These are phyloP conservation scores for Gasterosteus nipponicus DNA, from an alignment of 2,113 vertebrate genomes.

Conservation along the genomic window DNA sequence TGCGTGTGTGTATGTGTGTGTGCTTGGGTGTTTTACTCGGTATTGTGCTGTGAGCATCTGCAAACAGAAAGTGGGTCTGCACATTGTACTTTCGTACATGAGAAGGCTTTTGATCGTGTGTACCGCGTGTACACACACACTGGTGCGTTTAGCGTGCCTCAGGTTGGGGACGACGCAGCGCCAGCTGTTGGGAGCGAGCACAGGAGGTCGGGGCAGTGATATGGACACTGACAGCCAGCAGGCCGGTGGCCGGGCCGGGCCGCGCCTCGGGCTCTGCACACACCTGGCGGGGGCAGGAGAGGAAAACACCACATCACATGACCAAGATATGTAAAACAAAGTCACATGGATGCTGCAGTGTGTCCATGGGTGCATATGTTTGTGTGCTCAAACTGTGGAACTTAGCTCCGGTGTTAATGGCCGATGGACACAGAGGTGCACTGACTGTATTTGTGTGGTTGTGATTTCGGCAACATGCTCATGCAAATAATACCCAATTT, in stretches of 20 bases:
- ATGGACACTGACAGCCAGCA: constrained; percentile 73
- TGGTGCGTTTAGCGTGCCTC: constrained; percentile 47
- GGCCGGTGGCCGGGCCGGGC: constrained; percentile 57
- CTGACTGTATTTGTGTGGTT: constrained; percentile 31
- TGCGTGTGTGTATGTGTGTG: neutral
- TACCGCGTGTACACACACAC: constrained; percentile 27
- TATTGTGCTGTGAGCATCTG: constrained; percentile 32
- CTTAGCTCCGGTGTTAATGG: constrained; percentile 37
- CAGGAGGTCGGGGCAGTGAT: constrained; percentile 52
- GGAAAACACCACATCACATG: constrained; percentile 28
- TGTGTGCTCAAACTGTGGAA: neutral
- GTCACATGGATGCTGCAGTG: constrained; percentile 30
- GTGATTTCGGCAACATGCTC: constrained; percentile 10
- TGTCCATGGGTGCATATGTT: neutral
- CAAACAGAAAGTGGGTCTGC: constrained; percentile 25
- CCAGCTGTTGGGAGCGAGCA: constrained; percentile 60
- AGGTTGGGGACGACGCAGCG: constrained; percentile 60
- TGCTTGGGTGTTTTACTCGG: constrained; percentile 24
- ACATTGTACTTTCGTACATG: constrained; percentile 30
- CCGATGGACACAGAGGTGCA: constrained; percentile 30
- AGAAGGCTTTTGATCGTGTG: constrained; percentile 24
- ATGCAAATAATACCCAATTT: constrained; percentile 11
- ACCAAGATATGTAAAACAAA: constrained; percentile 54
- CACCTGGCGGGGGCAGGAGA: constrained; percentile 54
- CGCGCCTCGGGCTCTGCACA: constrained; percentile 60